These are phyloP conservation scores for Psephotus haematonotus DNA, from an alignment of 2,113 vertebrate genomes.

Conservation along the genomic window DNA sequence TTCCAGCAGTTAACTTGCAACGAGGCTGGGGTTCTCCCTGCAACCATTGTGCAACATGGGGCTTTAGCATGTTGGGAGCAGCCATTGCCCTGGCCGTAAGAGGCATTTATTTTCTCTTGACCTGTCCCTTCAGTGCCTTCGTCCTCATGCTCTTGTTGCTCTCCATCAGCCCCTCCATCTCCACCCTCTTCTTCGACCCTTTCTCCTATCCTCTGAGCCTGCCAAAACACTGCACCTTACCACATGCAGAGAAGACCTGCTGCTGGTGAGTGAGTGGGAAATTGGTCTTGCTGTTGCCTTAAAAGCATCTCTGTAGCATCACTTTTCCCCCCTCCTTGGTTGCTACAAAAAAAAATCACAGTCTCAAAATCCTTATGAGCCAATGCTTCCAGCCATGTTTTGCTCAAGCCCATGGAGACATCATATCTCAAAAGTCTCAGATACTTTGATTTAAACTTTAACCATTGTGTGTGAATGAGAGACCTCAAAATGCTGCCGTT, in stretches of 20 bases:
- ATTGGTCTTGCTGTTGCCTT: background rate
- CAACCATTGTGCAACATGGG: background rate
- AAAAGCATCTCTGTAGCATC: background rate
- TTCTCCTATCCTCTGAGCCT: background rate
- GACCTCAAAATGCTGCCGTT: background rate
- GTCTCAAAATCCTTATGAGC: background rate
- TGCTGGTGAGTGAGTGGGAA: background rate
- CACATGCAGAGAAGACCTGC: background rate
- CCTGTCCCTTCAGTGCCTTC: background rate
- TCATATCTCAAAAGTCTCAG: background rate
- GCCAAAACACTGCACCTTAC: background rate
- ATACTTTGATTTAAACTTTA: background rate
- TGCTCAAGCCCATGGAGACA: background rate
- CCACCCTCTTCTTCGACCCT: background rate
- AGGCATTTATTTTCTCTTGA: background rate
- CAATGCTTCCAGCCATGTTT: background rate
- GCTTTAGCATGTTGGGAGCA: background rate
- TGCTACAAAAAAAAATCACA: background rate
- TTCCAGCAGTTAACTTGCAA: background rate
- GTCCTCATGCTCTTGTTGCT: background rate
- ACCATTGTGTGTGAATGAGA: background rate
- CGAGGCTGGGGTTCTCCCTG: background rate
- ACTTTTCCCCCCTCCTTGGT: too few species aligned
- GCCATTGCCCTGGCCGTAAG: background rate
- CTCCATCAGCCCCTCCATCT: background rate